phyloP scores from a whole-genome alignment of 2,888 invertebrate species.

The Drosophila mulleri region DNA sequence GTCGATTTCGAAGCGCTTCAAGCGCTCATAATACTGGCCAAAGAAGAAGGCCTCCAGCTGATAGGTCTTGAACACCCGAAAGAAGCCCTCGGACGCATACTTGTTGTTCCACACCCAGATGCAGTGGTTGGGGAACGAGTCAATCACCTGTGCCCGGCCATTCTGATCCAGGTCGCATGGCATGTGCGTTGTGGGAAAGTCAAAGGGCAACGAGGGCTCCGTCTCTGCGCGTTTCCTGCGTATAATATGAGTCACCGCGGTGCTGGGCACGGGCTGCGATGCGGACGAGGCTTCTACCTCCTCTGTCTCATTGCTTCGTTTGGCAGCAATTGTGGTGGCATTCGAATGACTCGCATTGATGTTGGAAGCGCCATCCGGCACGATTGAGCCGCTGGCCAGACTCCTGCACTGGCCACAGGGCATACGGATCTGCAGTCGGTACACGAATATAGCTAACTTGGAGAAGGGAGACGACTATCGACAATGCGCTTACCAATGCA shows the following conservation, averaged over 20 bases:
- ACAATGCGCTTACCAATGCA: slow-evolving; percentile 29
- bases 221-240: slow-evolving; percentile 33
- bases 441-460: background rate
- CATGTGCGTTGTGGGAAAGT: slow-evolving; percentile 37
- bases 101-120: slow-evolving; percentile 40
- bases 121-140: slow-evolving; percentile 43
- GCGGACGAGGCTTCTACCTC: background rate
- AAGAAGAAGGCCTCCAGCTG: slow-evolving; percentile 60
- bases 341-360: background rate
- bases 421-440: slow-evolving; percentile 10
- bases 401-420: slow-evolving; percentile 1
- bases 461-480: background rate
- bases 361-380: background rate
- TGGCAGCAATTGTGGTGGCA: background rate
- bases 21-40: slow-evolving; percentile 48
- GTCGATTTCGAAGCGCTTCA: slow-evolving; percentile 86
- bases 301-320: slow-evolving; percentile 1
- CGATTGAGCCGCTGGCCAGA: background rate
- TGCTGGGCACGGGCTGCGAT: background rate
- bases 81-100: slow-evolving; percentile 29
- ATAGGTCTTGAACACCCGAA: slow-evolving; percentile 49
- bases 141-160: background rate
- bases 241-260: slow-evolving; percentile 23
- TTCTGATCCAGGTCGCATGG: slow-evolving; percentile 48
- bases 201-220: slow-evolving; percentile 30